These are phyloP conservation scores for Fregetta grallaria DNA, from an alignment of 2,113 vertebrate genomes.

Conservation along the genomic window DNA sequence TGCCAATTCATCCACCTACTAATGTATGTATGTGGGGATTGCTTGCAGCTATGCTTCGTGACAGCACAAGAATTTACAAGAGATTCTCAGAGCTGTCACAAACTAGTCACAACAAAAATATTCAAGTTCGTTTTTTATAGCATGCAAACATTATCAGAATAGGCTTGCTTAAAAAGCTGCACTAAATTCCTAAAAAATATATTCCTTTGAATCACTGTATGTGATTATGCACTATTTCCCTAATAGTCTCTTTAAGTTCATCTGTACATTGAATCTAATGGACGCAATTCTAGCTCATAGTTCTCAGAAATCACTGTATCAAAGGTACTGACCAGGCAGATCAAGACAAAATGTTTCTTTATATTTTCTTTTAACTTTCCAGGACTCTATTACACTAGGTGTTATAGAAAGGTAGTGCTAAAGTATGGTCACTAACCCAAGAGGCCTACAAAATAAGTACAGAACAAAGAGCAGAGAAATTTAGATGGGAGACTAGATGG, in stretches of 20 bases:
- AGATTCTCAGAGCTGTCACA: background rate
- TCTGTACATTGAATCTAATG: background rate
- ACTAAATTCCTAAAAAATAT: background rate
- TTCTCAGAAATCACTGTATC: background rate
- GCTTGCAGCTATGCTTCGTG: background rate
- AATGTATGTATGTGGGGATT: background rate
- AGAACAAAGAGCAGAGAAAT: background rate
- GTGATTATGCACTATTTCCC: background rate
- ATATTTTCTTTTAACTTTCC: background rate
- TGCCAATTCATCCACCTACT: background rate
- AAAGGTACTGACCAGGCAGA: background rate
- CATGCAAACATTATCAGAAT: background rate
- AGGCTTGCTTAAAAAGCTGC: background rate
- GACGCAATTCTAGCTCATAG: background rate
- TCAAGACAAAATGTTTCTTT: background rate
- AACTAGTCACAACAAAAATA: background rate
- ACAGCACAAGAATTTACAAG: background rate
- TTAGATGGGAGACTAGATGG: background rate
- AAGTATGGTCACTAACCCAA: background rate
- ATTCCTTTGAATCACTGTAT: background rate
- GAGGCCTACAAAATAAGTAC: background rate
- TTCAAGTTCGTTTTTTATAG: background rate
- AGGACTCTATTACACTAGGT: background rate
- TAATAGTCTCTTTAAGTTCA: background rate
- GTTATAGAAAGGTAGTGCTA: background rate